These are phyloP conservation scores for Halcyon badia DNA, from an alignment of 2,797 vertebrate species.

Conservation along the genomic window DNA sequence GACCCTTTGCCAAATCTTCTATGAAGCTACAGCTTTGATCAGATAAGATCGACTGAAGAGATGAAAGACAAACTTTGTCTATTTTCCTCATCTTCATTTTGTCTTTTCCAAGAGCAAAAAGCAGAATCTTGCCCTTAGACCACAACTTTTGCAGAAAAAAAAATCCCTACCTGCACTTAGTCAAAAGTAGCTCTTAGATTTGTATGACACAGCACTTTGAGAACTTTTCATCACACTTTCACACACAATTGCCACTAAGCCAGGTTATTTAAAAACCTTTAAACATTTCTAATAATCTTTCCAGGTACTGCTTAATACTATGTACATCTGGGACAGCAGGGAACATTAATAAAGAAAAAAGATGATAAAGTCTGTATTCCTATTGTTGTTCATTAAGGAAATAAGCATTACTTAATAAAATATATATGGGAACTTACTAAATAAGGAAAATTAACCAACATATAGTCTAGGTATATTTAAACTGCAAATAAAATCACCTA, in stretches of 20 bases:
- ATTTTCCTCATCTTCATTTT: conserved; percentile 25
- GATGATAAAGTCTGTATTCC: neutral
- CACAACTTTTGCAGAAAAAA: neutral
- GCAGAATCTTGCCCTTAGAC: neutral
- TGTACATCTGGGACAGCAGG: neutral
- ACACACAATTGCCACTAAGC: neutral
- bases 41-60: neutral
- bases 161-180: neutral
- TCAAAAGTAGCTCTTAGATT: neutral
- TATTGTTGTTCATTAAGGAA: neutral
- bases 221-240: neutral
- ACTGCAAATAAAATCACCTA: neutral
- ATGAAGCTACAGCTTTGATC: conserved; percentile 28
- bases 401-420: neutral
- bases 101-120: neutral
- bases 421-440: neutral
- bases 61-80: conserved; percentile 28
- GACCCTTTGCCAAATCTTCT: conserved; percentile 12
- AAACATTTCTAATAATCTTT: neutral
- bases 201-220: neutral
- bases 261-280: neutral
- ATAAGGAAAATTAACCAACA: neutral
- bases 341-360: neutral
- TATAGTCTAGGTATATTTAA: neutral
- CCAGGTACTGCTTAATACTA: neutral